phyloP scores from a whole-genome alignment of 2,113 vertebrate species.

The Alexandromys fortis region DNA sequence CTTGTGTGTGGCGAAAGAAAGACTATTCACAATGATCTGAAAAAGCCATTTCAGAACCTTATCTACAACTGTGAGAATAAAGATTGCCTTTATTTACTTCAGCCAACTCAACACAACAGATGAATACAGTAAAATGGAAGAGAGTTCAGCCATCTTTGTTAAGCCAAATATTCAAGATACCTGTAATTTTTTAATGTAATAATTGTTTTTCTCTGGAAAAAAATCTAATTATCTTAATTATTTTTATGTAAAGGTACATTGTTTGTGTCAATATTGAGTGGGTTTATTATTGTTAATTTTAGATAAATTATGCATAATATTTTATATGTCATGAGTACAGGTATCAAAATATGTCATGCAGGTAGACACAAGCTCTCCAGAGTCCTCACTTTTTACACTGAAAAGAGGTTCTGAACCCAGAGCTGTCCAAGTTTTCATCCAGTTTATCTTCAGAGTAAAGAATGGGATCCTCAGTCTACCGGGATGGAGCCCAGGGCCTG shows the following conservation, averaged over 20 bases:
- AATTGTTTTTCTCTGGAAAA: neutral
- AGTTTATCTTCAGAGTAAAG: neutral
- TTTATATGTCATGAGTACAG: neutral
- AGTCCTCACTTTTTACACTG: neutral
- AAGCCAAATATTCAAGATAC: neutral
- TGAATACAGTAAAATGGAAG: neutral
- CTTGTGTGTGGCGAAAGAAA: neutral
- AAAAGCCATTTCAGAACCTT: neutral
- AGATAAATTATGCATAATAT: neutral
- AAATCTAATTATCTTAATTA: neutral
- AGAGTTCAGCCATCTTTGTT: neutral
- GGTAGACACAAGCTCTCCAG: neutral
- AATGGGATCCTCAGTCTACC: neutral
- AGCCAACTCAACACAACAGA: neutral
- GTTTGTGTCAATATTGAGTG: neutral
- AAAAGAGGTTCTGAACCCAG: neutral
- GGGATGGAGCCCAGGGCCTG: neutral
- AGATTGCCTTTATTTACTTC: neutral
- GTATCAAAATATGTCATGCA: neutral
- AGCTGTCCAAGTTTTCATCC: neutral
- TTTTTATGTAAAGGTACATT: neutral
- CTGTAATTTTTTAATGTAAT: neutral
- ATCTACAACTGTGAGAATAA: neutral
- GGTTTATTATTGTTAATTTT: neutral
- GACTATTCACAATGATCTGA: neutral